These are phyloP conservation scores for Eupristina koningsbergeri DNA, from an alignment of 1,140 invertebrate species.

Conservation along the genomic window DNA sequence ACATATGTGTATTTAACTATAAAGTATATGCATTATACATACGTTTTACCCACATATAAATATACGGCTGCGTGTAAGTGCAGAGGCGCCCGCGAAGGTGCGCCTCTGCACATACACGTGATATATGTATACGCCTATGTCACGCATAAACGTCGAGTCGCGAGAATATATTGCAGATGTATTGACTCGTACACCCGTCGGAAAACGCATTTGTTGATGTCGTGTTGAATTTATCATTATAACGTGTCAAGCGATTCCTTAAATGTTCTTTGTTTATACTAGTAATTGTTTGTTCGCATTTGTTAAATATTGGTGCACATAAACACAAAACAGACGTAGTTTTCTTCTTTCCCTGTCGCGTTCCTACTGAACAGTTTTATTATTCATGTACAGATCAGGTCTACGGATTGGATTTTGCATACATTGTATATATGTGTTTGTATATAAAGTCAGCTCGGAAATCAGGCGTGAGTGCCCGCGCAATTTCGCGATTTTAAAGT, in stretches of 20 bases:
- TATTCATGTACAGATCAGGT: constrained; percentile 46
- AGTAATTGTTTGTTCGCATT: constrained; percentile 60
- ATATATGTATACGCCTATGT: background rate
- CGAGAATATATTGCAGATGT: constrained; percentile 18
- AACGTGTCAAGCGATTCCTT: constrained; percentile 34
- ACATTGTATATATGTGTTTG: constrained; percentile 51
- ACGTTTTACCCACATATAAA: too few relatives aligned
- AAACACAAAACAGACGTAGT: constrained; percentile 39
- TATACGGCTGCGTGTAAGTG: too few relatives aligned
- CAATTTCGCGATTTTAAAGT: background rate
- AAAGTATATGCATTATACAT: background rate
- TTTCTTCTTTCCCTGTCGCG: constrained; percentile 41
- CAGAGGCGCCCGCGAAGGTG: background rate
- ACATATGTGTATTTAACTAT: constrained; percentile 28
- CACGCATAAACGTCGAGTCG: background rate
- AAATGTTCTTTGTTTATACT: constrained; percentile 56
- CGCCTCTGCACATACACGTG: background rate
- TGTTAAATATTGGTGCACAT: constrained; percentile 55
- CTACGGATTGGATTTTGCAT: constrained; percentile 45
- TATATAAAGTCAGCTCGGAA: constrained; percentile 40
- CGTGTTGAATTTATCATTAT: constrained; percentile 54
- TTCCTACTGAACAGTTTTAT: constrained; percentile 40
- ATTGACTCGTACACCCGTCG: constrained; percentile 30
- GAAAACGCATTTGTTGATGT: constrained; percentile 58
- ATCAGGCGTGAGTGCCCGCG: constrained; percentile 37